Evolutionary conservation across 2,888 invertebrate species (phyloP), one percentile per base, ranked within the genome.

Genomic region (Julus scanicus): DNA sequence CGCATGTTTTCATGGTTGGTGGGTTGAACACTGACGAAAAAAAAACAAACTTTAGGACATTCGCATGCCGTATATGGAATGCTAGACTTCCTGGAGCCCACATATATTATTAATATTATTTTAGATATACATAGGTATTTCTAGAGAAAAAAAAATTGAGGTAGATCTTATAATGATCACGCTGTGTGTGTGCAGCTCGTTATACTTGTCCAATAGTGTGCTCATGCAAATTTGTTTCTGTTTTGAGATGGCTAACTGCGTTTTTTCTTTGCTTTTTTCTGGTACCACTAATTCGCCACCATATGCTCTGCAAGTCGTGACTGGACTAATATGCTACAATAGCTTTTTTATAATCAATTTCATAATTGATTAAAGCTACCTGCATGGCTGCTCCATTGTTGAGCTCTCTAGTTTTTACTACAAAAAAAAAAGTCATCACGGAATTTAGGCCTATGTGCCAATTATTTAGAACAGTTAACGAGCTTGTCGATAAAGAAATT

Each of bases 401-500:
- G 3, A n/a, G n/a, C n/a, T 63, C 57, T 15, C n/a, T 17, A 63
- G 57, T 63, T 63, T 63, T n/a, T 63, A 6, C n/a, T n/a, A 63
- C 17, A 17, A 53, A 53, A 53, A 63, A 17, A 53, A 53, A 53
- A 53, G 11, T 1, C 13, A 17, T 13, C 2, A 53, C 53, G 0
- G 4, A n/a, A 63, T n/a, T n/a, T 63, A 63, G n/a, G n/a, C n/a
- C n/a, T 63, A 63, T 63, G 57, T 63, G 15, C 57, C 57, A 63
- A 63, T 63, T 63, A 63, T 63, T 63, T n/a, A 63, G 57, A n/a
- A n/a, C 17, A 63, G 57, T n/a, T 63, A 63, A 63, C 57, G 15
- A 63, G 57, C 57, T 63, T 63, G 57, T 63, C 57, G 57, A 63
- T 63, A 63, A 63, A 63, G 57, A 63, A 63, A 63, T 63, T 63